Percentiles rank a stretch among this genome's conserved stretches.
These are phyloP conservation scores for Chrysopilus asiliformis DNA, from an alignment of 2,888 invertebrate species.

Conservation along the genomic window DNA sequence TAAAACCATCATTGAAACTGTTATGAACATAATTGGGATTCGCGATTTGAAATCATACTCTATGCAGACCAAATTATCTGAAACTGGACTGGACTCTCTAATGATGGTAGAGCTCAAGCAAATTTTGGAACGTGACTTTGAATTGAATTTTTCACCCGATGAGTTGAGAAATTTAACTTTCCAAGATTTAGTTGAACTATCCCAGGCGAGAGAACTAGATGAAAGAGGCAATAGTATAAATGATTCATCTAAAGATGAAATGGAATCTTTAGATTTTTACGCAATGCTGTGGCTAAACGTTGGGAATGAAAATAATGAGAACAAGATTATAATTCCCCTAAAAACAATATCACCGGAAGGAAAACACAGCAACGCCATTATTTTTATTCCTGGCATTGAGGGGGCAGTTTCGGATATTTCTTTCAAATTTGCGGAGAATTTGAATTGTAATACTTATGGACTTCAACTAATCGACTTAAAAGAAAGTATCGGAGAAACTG, in stretches of 20 bases:
- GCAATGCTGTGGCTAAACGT: slow-evolving; percentile 46
- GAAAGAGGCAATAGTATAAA: slow-evolving; percentile 21
- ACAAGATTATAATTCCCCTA: slow-evolving; percentile 42
- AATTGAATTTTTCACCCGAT: slow-evolving; percentile 70
- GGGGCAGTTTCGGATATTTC: too few species aligned
- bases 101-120: slow-evolving; percentile 96
- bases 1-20: slow-evolving; percentile 56
- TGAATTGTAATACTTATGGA: too few species aligned
- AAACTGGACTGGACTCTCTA: slow-evolving; percentile 92
- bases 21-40: slow-evolving; percentile 53
- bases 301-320: slow-evolving; percentile 44
- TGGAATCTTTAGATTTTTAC: slow-evolving; percentile 39
- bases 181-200: slow-evolving; percentile 30
- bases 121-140: slow-evolving; percentile 76
- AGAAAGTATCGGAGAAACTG: too few species aligned
- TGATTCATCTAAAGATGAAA: slow-evolving; percentile 32
- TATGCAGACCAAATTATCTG: slow-evolving; percentile 60
- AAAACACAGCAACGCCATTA: too few species aligned
- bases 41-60: slow-evolving; percentile 56
- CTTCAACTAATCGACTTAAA: too few species aligned
- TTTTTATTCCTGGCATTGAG: too few species aligned
- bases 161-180: slow-evolving; percentile 74
- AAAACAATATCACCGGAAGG: slow-evolving; percentile 35
- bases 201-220: slow-evolving; percentile 24
- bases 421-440: too few species aligned